Percentiles rank a stretch among this genome's conserved stretches.
Conservation (phyloP, 2,113 vertebrate species). For the Pseudorectes ferrugineus region DNA sequence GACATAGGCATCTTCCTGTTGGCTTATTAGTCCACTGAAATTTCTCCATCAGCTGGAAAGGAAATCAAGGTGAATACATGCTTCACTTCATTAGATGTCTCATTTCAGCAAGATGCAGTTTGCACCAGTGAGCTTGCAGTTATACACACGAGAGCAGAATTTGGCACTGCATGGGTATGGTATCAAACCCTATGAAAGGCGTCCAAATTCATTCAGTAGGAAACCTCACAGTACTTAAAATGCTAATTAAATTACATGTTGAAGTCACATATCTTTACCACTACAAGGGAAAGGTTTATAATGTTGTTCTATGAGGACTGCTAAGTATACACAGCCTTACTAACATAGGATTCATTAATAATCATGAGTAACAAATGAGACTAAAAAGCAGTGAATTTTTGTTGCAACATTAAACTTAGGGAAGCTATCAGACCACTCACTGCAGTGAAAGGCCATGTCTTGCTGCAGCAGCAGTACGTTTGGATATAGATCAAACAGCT, state of each 20-base stretch:
- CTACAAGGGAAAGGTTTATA: background rate
- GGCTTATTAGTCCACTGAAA: background rate
- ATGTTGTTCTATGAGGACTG: background rate
- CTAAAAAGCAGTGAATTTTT: background rate
- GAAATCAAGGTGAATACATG: background rate
- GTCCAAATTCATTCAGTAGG: background rate
- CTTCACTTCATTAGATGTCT: background rate
- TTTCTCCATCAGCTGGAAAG: background rate
- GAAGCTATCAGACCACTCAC: background rate
- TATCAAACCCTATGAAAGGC: background rate
- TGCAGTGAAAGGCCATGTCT: background rate
- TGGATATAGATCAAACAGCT: slow-evolving; percentile 17
- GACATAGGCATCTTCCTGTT: background rate
- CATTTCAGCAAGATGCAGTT: background rate
- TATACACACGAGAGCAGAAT: background rate
- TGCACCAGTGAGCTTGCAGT: background rate
- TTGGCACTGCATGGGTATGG: background rate
- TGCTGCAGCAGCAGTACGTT: background rate
- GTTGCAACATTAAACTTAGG: background rate
- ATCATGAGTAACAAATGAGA: background rate
- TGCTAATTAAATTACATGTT: background rate
- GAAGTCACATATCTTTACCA: background rate
- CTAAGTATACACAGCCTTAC: background rate
- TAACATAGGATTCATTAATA: background rate
- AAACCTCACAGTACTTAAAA: slow-evolving; percentile 1